Evolutionary conservation across 2,113 vertebrate genomes (phyloP).

Genomic region (Elephantulus edwardii): DNA sequence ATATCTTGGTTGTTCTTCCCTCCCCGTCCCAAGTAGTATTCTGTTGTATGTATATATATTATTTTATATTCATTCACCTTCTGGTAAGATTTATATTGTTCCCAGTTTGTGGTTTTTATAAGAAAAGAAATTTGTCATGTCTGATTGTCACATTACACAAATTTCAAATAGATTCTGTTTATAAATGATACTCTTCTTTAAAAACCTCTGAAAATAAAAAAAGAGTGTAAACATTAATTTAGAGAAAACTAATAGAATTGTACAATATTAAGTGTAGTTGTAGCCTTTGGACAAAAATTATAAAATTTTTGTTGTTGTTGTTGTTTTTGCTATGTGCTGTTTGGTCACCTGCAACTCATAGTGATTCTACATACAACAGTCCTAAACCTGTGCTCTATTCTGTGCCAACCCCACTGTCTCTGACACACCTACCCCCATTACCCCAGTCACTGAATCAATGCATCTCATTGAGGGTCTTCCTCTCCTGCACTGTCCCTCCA

Average conservation of each 20-base stretch:
- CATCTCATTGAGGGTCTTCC: no score
- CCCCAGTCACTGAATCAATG: no score
- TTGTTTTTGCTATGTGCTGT: no score
- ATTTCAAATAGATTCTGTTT: neutral
- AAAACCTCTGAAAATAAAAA: neutral
- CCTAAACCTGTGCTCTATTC: no score
- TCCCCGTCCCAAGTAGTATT: neutral
- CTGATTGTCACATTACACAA: neutral
- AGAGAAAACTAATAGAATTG: neutral
- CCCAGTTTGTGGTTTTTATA: neutral
- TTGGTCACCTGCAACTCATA: no score
- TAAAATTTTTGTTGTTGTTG: no score
- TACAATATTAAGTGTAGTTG: neutral
- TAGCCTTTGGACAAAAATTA: neutral
- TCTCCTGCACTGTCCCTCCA: no score
- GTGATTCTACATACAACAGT: no score
- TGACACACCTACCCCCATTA: no score
- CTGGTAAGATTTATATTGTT: neutral
- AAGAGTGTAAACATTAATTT: neutral
- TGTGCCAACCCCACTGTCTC: no score
- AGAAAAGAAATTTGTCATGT: neutral
- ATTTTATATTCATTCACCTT: neutral
- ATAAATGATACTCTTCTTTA: neutral
- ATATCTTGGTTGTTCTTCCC: neutral
- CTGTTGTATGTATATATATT: neutral